Evolutionary conservation across 2,888 invertebrate genomes (phyloP).

Genomic region (Hydrotaea cyrtoneurina): DNA sequence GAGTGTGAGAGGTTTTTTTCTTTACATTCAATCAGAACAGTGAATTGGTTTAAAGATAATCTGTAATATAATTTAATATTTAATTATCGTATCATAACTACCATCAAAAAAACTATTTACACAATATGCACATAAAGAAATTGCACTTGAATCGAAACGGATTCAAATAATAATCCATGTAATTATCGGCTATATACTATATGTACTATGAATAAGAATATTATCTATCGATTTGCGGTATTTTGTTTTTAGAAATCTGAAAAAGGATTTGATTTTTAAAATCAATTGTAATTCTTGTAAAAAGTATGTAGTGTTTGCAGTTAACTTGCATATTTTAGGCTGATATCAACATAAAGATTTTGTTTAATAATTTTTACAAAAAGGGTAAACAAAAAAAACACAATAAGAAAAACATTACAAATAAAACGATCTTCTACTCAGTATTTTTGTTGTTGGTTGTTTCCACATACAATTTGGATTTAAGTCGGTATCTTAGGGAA

Average conservation of each 20-base stretch:
- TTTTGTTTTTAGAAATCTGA: not conserved
- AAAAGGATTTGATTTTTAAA: conserved; percentile 43
- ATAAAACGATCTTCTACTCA: too few relatives aligned
- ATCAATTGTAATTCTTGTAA: conserved; percentile 14
- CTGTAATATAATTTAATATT: conserved; percentile 61
- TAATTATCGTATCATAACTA: conserved; percentile 70
- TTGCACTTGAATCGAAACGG: conserved; percentile 72
- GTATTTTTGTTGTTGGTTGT: not conserved
- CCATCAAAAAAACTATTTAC: conserved; percentile 58
- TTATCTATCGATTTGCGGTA: conserved; percentile 9
- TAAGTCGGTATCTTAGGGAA: not conserved
- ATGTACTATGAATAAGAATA: conserved; percentile 1
- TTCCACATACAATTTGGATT: not conserved
- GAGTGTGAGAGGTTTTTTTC: not conserved
- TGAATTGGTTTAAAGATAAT: conserved; percentile 31
- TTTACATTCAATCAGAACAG: not conserved
- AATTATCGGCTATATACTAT: conserved; percentile 6
- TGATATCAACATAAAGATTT: not conserved
- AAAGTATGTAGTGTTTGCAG: not conserved
- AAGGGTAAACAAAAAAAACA: not conserved
- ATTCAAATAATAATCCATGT: conserved; percentile 67
- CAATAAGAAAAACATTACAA: too few relatives aligned
- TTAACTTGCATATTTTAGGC: not conserved
- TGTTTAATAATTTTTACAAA: not conserved
- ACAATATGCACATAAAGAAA: conserved; percentile 65